A percentile compares a stretch with the other conserved stretches of the same genome.
phyloP scores from a whole-genome alignment of 1,140 invertebrate species.

The Ostrea denselamellosa region DNA sequence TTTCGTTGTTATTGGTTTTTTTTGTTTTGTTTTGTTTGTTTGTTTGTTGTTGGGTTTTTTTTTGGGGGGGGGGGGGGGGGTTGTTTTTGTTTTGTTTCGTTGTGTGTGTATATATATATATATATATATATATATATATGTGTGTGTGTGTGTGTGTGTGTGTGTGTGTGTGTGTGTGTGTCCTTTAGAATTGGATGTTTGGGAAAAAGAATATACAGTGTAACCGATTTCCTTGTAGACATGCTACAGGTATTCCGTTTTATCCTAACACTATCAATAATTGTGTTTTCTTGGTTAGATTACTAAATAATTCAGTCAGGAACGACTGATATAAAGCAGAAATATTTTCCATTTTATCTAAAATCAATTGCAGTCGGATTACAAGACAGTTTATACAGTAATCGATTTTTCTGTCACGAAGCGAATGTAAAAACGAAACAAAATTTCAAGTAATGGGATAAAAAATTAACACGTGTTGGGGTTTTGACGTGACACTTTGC shows the following conservation, averaged over 20 bases:
- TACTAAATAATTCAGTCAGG: not conserved
- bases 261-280: not conserved
- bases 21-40: no score
- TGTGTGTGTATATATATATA: no score
- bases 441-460: not conserved
- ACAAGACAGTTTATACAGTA: not conserved
- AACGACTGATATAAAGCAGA: not conserved
- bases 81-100: no score
- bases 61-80: no score
- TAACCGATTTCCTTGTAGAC: no score
- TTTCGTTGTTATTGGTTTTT: no score
- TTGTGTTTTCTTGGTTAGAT: not conserved
- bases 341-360: not conserved
- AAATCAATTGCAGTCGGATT: not conserved
- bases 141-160: no score
- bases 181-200: no score
- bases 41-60: no score
- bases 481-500: not conserved
- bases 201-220: no score
- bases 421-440: not conserved
- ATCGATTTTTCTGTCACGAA: constrained; percentile 8
- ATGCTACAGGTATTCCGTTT: not conserved
- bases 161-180: no score
- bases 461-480: not conserved
- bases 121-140: no score